Conservation (phyloP, 2,888 invertebrate genomes). For the Pristionchus arcanus region DNA sequence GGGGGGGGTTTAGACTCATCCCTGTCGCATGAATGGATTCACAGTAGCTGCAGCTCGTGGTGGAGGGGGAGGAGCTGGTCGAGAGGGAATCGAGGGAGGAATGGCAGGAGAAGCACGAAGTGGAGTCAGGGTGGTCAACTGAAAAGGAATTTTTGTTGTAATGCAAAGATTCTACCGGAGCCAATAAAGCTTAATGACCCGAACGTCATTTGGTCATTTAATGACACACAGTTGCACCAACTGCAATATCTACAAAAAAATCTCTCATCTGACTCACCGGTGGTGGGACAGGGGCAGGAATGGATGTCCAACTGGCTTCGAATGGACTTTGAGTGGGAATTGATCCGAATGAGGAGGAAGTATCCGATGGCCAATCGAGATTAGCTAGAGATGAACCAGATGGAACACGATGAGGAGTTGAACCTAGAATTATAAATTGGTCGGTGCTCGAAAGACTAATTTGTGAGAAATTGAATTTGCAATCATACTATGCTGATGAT, state of each 20-base stretch:
- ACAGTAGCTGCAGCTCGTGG: constrained; percentile 58
- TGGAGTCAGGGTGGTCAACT: constrained; percentile 54
- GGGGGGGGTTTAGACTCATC: constrained; percentile 22
- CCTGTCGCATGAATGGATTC: constrained; percentile 63
- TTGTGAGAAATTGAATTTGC: too few relatives aligned
- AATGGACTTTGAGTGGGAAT: constrained; percentile 26
- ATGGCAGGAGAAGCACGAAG: constrained; percentile 48
- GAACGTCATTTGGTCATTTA: not conserved
- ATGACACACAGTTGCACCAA: not conserved
- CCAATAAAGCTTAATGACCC: not conserved
- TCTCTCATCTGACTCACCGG: not conserved
- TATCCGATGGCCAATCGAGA: constrained; percentile 62
- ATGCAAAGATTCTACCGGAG: not conserved
- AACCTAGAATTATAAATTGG: not conserved
- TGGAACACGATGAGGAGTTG: constrained; percentile 33
- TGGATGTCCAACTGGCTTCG: constrained; percentile 23
- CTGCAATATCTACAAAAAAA: not conserved
- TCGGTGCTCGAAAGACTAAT: not conserved
- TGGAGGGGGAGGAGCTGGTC: constrained; percentile 66
- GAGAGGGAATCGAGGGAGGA: constrained; percentile 58
- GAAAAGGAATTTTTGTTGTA: not conserved
- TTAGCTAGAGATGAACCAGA: constrained; percentile 58
- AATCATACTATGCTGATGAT: too few relatives aligned
- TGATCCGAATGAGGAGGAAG: constrained; percentile 35
- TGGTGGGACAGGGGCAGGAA: not conserved